Evolutionary conservation across 2,113 vertebrate species (phyloP).

Genomic region (Rhodinocichla rosea): DNA sequence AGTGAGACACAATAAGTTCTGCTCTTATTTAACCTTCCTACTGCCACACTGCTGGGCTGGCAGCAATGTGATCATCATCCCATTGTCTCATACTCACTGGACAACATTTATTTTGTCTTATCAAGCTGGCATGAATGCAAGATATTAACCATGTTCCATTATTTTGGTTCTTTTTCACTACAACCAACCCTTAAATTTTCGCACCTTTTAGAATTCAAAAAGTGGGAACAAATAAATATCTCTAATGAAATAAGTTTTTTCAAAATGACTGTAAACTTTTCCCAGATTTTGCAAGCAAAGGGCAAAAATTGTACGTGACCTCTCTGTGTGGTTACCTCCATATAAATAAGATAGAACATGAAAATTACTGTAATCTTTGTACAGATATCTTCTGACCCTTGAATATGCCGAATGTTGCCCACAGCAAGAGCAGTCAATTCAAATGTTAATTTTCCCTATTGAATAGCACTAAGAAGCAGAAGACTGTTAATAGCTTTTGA

Average conservation of each 20-base stretch:
- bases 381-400: not conserved
- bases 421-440: not conserved
- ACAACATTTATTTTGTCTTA: not conserved
- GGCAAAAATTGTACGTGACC: rapidly evolving
- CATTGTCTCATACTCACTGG: not conserved
- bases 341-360: not conserved
- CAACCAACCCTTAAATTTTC: not conserved
- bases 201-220: not conserved
- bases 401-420: not conserved
- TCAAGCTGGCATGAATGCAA: not conserved
- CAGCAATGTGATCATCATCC: not conserved
- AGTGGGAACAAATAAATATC: not conserved
- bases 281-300: not conserved
- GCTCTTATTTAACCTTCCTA: conserved; percentile 2
- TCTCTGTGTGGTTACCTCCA: not conserved
- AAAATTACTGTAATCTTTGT: not conserved
- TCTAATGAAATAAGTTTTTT: not conserved
- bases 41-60: not conserved
- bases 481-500: not conserved
- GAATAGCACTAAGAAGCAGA: not conserved
- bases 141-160: not conserved
- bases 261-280: not conserved
- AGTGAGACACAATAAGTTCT: not conserved
- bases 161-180: not conserved
- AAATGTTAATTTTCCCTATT: not conserved